phyloP scores from a whole-genome alignment of 2,888 invertebrate species.

The Pyrrhia umbra region DNA sequence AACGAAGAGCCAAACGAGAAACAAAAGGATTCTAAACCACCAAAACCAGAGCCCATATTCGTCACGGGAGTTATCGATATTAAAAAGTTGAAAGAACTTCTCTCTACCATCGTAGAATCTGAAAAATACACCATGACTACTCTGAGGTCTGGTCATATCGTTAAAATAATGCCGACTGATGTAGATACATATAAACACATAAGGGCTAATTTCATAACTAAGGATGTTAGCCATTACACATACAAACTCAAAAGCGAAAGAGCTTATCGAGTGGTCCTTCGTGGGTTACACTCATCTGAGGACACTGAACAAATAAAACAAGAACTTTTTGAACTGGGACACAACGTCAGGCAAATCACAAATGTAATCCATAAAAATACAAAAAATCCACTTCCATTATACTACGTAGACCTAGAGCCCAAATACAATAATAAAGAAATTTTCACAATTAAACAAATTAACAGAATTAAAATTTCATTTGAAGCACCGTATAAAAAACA shows the following conservation, averaged over 20 bases:
- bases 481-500: no score
- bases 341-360: no score
- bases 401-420: no score
- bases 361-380: no score
- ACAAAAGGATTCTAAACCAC: not conserved
- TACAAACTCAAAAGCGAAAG: conserved; percentile 10
- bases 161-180: conserved; percentile 5
- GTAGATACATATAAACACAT: not conserved
- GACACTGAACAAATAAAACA: no score
- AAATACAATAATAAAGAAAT: no score
- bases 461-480: no score
- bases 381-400: no score
- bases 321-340: no score
- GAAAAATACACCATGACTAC: conserved; percentile 4
- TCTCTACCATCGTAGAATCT: not conserved
- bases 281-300: not conserved
- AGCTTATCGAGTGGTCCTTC: conserved; percentile 1
- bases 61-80: conserved; percentile 4
- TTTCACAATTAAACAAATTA: no score
- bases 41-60: conserved; percentile 7
- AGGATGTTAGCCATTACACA: conserved; percentile 5
- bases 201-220: not conserved
- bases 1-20: not conserved
- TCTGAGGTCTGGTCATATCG: conserved; percentile 1
- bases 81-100: not conserved